These are phyloP conservation scores for Odontocolon sp. DNA, from an alignment of 2,888 invertebrate genomes.

Conservation along the genomic window DNA sequence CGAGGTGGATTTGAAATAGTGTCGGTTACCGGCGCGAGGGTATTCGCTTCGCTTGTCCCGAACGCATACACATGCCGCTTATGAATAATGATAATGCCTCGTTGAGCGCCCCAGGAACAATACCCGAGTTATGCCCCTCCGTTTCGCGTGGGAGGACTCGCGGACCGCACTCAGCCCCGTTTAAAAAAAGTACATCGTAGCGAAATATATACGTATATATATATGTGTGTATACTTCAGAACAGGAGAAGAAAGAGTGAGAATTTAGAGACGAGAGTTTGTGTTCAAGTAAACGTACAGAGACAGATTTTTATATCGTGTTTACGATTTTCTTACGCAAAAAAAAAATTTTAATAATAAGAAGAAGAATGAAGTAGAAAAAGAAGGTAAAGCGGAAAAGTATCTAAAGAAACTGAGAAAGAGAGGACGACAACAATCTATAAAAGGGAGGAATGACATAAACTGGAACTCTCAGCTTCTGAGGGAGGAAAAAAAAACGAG, in stretches of 20 bases:
- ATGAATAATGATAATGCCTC: conserved; percentile 76
- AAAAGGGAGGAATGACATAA: background rate
- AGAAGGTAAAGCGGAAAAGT: background rate
- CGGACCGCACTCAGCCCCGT: conserved; percentile 24
- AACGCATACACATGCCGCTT: conserved; percentile 65
- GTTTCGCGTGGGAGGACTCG: conserved; percentile 69
- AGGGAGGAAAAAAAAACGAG: conserved; percentile 1
- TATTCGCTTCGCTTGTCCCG: conserved; percentile 57
- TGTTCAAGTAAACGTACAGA: background rate
- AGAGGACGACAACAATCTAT: conserved; percentile 17
- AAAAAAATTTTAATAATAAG: too few species aligned
- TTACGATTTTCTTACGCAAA: background rate
- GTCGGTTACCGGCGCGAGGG: conserved; percentile 40
- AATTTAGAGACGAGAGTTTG: background rate
- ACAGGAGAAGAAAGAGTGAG: background rate
- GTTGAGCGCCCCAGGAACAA: conserved; percentile 74
- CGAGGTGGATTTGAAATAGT: conserved; percentile 35
- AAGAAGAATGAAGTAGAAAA: background rate
- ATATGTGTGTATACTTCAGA: background rate
- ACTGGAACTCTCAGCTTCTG: background rate
- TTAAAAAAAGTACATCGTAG: conserved; percentile 46
- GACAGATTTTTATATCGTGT: background rate
- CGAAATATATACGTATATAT: background rate
- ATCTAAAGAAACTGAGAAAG: background rate
- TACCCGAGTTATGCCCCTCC: conserved; percentile 72